Evolutionary conservation across 1,140 invertebrate genomes (phyloP), one percentile per base, ranked within the genome.

Genomic region (Cryptotermes secundus): DNA sequence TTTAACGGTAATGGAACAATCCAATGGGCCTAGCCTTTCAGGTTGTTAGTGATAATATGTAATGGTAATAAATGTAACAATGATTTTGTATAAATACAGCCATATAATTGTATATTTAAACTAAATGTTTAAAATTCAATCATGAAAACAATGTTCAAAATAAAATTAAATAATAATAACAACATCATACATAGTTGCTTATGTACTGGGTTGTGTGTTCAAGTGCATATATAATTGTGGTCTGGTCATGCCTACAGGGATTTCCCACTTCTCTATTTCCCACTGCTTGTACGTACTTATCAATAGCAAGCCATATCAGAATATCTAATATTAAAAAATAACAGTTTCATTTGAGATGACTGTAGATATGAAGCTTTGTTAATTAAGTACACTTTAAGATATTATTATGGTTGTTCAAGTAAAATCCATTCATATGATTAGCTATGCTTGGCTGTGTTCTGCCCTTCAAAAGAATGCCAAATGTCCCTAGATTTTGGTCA

Each of bases 141-240:
- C 49, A 59, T 59, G 38, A 45, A 38, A 84, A 84, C 83, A 79
- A 79, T 45, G 81, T 82, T 86, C 49, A 42, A 85, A 86, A 85
- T 86, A 86, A 86, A 84, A 85, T 85, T 85, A 85, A 85, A 84
- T 85, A 85, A 72, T 72, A 31, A n/a, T 86, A 85, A 83, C 83
- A 86, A 84, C 86, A 84, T 84, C 85, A 84, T 86, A 84, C 86
- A 83, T 85, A 86, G 83, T 86, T 85, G 85, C 86, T 86, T 84
- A 86, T 34, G 86, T 85, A 85, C 2, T 42, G 38, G 38, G 38
- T 42, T 42, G 4, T 42, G 16, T 42, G 38, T 42, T 42, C 38
- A 42, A 42, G 38, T 42, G 38, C 9, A 42, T 10, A 14, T 42
- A 42, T 3, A 14, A 42, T n/a, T 42, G 38, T 42, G 16, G 16